Conservation (phyloP, 2,797 vertebrate genomes). For the Silurus lanzhouensis region DNA sequence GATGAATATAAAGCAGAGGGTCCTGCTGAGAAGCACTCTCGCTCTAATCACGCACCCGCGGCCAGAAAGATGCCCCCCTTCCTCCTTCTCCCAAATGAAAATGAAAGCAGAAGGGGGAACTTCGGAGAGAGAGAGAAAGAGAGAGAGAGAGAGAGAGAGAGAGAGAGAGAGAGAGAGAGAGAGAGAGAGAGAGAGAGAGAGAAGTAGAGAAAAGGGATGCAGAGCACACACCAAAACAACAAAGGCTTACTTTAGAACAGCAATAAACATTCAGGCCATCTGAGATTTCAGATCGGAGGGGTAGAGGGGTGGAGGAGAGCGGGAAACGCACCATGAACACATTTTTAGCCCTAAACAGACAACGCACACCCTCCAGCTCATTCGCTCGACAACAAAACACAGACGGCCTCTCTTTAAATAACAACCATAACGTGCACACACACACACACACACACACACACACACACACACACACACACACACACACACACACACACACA, state of each 20-base stretch:
- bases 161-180: slow-evolving; percentile 57
- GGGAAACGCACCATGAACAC: slow-evolving; percentile 58
- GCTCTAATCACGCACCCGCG: slow-evolving; percentile 79
- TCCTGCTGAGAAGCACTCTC: slow-evolving; percentile 80
- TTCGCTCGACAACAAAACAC: slow-evolving; percentile 47
- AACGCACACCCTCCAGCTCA: slow-evolving; percentile 53
- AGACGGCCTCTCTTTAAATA: slow-evolving; percentile 46
- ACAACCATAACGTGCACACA: slow-evolving; percentile 18
- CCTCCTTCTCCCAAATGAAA: slow-evolving; percentile 72
- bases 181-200: not conserved
- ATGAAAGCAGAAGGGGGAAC: slow-evolving; percentile 75
- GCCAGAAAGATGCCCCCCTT: slow-evolving; percentile 58
- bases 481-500: no score
- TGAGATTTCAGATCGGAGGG: slow-evolving; percentile 66
- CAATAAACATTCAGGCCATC: slow-evolving; percentile 79
- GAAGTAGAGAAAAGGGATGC: slow-evolving; percentile 59
- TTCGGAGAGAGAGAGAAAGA: slow-evolving; percentile 58
- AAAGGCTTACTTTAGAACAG: slow-evolving; percentile 79
- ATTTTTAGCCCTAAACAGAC: slow-evolving; percentile 63
- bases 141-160: slow-evolving; percentile 50
- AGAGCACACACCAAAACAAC: slow-evolving; percentile 73
- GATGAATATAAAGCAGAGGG: slow-evolving; percentile 87
- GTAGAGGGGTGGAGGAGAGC: slow-evolving; percentile 49
- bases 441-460: slow-evolving; percentile 25
- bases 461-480: slow-evolving; percentile 14